phyloP scores from a whole-genome alignment of 2,888 invertebrate species.

The Mythimna vitellina region DNA sequence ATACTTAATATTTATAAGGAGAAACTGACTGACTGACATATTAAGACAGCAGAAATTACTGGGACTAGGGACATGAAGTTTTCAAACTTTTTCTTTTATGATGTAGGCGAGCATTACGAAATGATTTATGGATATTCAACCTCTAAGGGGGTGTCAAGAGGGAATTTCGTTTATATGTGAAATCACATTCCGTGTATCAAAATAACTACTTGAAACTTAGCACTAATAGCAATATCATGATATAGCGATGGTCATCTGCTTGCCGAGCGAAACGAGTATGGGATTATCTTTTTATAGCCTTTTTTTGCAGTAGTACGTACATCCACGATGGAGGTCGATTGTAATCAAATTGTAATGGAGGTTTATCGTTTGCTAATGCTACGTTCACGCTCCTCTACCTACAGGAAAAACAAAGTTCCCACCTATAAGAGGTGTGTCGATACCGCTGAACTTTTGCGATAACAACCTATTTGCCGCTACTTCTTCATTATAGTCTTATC shows the following conservation, averaged over 20 bases:
- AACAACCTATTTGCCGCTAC: slow-evolving; percentile 48
- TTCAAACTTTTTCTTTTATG: too few relatives aligned
- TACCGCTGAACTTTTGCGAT: slow-evolving; percentile 39
- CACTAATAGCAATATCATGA: not conserved
- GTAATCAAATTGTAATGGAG: slow-evolving; percentile 7
- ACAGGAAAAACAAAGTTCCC: slow-evolving; percentile 35
- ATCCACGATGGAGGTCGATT: slow-evolving; percentile 11
- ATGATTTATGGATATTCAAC: too few relatives aligned
- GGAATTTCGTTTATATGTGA: too few relatives aligned
- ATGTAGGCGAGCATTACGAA: too few relatives aligned
- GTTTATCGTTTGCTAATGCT: slow-evolving; percentile 35
- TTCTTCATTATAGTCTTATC: slow-evolving; percentile 32
- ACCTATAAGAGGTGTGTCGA: slow-evolving; percentile 21
- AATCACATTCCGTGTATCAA: too few relatives aligned
- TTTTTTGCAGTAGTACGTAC: slow-evolving; percentile 13
- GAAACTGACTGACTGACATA: too few relatives aligned
- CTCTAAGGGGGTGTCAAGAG: too few relatives aligned
- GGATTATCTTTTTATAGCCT: slow-evolving; percentile 28
- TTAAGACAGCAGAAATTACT: too few relatives aligned
- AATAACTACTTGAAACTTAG: too few relatives aligned
- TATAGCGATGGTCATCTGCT: slow-evolving; percentile 5
- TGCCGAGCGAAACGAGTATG: not conserved
- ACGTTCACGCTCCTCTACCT: slow-evolving; percentile 21
- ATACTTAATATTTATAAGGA: too few relatives aligned
- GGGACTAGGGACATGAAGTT: too few relatives aligned